Conservation (phyloP, 2,113 vertebrate genomes). For the Erythrolamprus reginae region DNA sequence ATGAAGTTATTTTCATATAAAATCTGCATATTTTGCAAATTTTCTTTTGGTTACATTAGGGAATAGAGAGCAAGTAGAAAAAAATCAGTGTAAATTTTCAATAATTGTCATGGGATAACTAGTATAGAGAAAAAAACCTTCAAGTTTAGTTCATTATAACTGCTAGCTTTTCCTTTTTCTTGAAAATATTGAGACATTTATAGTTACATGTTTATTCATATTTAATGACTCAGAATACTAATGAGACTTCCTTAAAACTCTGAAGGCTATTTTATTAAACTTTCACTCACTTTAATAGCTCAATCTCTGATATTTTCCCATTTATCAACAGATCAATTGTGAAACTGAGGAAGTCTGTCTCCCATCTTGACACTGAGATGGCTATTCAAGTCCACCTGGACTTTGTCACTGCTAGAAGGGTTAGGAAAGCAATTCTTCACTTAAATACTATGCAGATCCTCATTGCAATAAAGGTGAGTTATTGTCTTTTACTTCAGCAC, state of each 20-base stretch:
- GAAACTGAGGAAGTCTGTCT: slow-evolving; percentile 56
- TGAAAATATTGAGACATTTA: neutral
- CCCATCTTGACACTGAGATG: slow-evolving; percentile 47
- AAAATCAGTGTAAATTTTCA: neutral
- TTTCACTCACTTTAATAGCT: slow-evolving; percentile 59
- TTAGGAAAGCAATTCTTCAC: slow-evolving; percentile 49
- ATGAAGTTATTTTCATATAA: neutral
- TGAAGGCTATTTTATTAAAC: slow-evolving; percentile 56
- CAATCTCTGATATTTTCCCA: slow-evolving; percentile 44
- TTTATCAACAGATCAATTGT: slow-evolving; percentile 61
- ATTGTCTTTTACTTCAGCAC: neutral
- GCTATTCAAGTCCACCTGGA: slow-evolving; percentile 52
- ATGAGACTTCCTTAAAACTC: slow-evolving; percentile 28
- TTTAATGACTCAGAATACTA: neutral
- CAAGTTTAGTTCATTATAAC: neutral
- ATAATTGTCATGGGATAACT: neutral
- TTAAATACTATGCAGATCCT: slow-evolving; percentile 33
- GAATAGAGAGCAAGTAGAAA: neutral
- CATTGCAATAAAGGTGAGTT: slow-evolving; percentile 13
- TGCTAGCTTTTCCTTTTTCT: neutral
- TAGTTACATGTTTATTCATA: neutral
- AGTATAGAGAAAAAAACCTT: neutral
- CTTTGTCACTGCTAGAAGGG: slow-evolving; percentile 56
- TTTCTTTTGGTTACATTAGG: neutral
- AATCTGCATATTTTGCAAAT: neutral